Evolutionary conservation across 2,797 vertebrate genomes (phyloP), one percentile per base, ranked within the genome.

Genomic region (Phrynocephalus forsythii): DNA sequence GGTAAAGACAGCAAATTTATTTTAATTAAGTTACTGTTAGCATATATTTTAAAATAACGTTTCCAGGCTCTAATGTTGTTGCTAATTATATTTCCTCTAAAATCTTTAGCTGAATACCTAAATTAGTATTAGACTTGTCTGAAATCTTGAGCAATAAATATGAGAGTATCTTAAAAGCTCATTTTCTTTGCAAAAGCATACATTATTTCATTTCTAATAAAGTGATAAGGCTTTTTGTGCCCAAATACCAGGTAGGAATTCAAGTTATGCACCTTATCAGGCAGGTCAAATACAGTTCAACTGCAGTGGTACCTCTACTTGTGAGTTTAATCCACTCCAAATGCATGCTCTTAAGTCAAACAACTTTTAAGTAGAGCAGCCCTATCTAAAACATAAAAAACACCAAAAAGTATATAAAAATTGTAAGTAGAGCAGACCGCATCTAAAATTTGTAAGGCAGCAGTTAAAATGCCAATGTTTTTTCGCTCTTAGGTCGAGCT

Each of bases 211-310:
- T 71, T 48, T 91, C 90, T 89, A 93, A 93, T 63, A 92, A 69
- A 86, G 77, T 87, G 60, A 82, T 73, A 88, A 89, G 91, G 87
- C 24, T 11, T 2, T 88, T 33, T 82, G 88, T 89, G 91, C 79
- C 92, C 89, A 88, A 93, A 94, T 88, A 80, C 5, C 3, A 86
- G 90, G 88, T 81, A 95, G 90, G 94, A 96, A 97, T 97, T 95
- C 86, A 90, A 95, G 91, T 81, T 90, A 95, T 92, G 92, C 89
- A 84, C 79, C 92, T 93, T 89, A 93, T 91, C 87, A 91, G 87
- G 80, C 33, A 79, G 94, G 94, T 96, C 94, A 96, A 82, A 88
- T 71, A 83, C 1, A 95, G 95, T 95, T 96, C 95, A 94, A 90
- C 91, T 93, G 38, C 38, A 44, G 38, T 44, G 38, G 38, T 44